Conservation (phyloP, 2,888 invertebrate species). For the Marasmarcha lunaedactyla region DNA sequence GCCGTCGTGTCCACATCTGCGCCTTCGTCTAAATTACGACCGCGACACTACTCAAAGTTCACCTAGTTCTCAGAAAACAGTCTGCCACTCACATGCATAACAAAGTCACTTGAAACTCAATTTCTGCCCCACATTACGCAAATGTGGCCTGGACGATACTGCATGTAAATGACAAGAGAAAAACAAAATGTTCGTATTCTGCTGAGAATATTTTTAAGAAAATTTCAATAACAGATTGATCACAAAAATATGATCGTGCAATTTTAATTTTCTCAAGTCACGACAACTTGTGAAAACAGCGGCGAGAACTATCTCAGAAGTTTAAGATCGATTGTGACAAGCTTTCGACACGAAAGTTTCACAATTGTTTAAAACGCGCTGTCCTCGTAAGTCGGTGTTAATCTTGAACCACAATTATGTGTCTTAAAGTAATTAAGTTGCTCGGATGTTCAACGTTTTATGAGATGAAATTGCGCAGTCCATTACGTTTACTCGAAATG, state of each 20-base stretch:
- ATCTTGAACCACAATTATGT: too few species aligned
- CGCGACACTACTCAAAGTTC: slow-evolving; percentile 25
- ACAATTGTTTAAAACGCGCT: neutral
- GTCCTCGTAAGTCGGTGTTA: too few species aligned
- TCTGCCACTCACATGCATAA: neutral
- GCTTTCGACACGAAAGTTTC: neutral
- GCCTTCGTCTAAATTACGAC: slow-evolving; percentile 18
- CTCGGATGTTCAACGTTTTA: too few species aligned
- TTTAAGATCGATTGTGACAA: slow-evolving; percentile 1
- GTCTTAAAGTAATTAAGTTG: too few species aligned
- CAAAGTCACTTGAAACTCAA: neutral
- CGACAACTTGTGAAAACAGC: slow-evolving; percentile 1
- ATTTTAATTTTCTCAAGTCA: neutral
- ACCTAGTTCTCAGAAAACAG: slow-evolving; percentile 28
- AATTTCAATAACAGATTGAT: too few species aligned
- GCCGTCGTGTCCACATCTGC: slow-evolving; percentile 20
- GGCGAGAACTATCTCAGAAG: neutral
- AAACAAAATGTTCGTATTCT: too few species aligned
- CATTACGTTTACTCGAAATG: too few species aligned
- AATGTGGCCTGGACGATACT: neutral
- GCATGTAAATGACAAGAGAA: too few species aligned
- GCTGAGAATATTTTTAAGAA: too few species aligned
- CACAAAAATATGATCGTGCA: neutral
- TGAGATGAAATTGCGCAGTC: too few species aligned
- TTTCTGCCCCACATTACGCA: neutral